A percentile compares a stretch with the other conserved stretches of the same genome.
Evolutionary conservation across 2,797 vertebrate species (phyloP).

Genomic region (Acrocephalus scirpaceus): DNA sequence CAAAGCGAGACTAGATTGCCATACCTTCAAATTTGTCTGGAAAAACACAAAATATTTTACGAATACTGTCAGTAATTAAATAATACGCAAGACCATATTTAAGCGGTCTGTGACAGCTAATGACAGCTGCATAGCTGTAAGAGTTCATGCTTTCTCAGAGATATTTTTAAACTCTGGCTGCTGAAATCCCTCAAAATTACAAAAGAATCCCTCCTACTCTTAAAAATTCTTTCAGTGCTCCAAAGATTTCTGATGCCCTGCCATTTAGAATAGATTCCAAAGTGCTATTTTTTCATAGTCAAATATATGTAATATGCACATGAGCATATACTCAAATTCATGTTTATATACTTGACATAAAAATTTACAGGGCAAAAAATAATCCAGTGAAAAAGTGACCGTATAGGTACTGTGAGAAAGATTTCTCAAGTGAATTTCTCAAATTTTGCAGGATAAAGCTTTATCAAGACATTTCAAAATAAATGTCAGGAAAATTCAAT

Average conservation of each 20-base stretch:
- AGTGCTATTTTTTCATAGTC: background rate
- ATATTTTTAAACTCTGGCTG: background rate
- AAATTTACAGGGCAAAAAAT: background rate
- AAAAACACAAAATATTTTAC: background rate
- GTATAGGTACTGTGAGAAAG: background rate
- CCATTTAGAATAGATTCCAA: background rate
- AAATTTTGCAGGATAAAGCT: background rate
- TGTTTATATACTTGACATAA: background rate
- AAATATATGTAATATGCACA: background rate
- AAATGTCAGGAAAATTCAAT: background rate
- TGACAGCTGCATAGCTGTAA: background rate
- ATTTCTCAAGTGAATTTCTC: background rate
- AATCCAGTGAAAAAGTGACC: background rate
- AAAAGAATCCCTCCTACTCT: rapidly evolving
- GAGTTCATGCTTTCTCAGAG: background rate
- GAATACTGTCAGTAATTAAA: background rate
- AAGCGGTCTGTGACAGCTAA: background rate
- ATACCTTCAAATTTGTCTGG: background rate
- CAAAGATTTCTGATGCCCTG: background rate
- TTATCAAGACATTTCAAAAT: background rate
- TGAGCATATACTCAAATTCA: background rate
- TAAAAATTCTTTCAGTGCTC: background rate
- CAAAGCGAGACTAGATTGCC: background rate
- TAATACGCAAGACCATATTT: background rate
- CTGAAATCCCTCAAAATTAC: background rate